Base-by-base conservation (phyloP, 1,140 invertebrate genomes). In the Cecropterus lyciades region DNA sequence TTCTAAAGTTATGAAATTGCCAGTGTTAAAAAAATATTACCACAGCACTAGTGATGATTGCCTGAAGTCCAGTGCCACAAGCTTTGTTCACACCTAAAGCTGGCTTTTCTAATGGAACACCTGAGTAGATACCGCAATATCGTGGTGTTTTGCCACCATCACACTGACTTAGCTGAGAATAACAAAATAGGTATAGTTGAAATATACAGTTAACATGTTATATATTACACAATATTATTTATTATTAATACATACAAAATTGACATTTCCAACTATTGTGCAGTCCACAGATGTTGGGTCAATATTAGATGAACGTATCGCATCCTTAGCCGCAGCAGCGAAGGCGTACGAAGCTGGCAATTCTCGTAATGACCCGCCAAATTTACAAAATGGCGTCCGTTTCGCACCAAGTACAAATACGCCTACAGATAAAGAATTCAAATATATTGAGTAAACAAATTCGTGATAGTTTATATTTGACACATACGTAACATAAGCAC, bases 91-190 rank as follows among this genome's bases (percentile, higher is more conserved):
- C 83, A 10, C 85, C 87, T n/a, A 92, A 64, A 1, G 89, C 89
- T 14, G 89, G 86, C 42, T 78, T 87, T 8, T 85, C 79, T 9
- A 90, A 72, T 0, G 85, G 78, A 5, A 91, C 84, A 15, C 84
- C 86, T 0, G 87, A 85, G 56, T 89, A 89, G 24, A 81, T 74
- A 10, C 87, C 87, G 46, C 87, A 88, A 48, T 91, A 87, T 13
- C 89, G 65, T 0, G 89, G 80, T 4, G 89, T 90, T 67, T 91
- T 91, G 0, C 89, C 89, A 1, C 89, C 89, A 67, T 91, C 89
- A 43, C 87, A 89, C 72, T 91, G 89, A 63, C 89, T 91, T 4
- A 91, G 69, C 89, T 91, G 56, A 59, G 73, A 85, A 70, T 9
- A 49, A 48, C 8, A 51, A 57, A 13, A 52, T n/a, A n/a, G n/a